Conservation (phyloP, 2,888 invertebrate species). For the Agonopterix alstromeriana region DNA sequence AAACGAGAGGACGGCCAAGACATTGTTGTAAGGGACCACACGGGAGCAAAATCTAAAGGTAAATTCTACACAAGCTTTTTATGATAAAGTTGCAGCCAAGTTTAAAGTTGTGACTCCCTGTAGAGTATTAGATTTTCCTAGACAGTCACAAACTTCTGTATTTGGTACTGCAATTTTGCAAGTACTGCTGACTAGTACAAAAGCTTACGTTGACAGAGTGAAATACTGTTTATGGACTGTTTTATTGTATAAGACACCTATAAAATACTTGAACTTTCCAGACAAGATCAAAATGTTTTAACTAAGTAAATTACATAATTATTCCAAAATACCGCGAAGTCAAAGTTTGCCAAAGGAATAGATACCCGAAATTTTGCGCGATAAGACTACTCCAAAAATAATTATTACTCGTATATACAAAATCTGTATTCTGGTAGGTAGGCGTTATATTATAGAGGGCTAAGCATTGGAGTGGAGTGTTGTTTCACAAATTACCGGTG, state of each 20-base stretch:
- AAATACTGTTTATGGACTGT: not conserved
- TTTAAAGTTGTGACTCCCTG: slow-evolving; percentile 1
- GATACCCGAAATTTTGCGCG: not conserved
- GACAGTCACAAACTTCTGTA: slow-evolving; percentile 2
- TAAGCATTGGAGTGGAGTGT: slow-evolving; percentile 24
- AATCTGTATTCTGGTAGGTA: slow-evolving; percentile 8
- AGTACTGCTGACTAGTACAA: not conserved
- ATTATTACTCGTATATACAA: slow-evolving; percentile 11
- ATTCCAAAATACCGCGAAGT: no score
- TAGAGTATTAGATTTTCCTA: slow-evolving; percentile 8
- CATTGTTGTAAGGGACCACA: slow-evolving; percentile 82
- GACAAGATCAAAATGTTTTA: no score
- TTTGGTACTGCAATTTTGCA: no score
- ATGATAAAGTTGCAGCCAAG: not conserved
- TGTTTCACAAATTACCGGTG: slow-evolving; percentile 42
- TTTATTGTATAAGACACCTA: no score
- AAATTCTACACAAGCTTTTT: not conserved
- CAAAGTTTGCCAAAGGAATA: no score
- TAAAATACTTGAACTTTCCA: no score
- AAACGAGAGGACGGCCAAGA: slow-evolving; percentile 85
- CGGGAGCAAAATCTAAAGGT: slow-evolving; percentile 78
- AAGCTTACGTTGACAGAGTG: not conserved
- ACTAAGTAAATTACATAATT: no score
- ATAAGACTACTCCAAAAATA: not conserved
- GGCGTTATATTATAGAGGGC: slow-evolving; percentile 25